A percentile compares a stretch with the other conserved stretches of the same genome.
These are phyloP conservation scores for Chirona hameri DNA, from an alignment of 2,888 invertebrate genomes.

Conservation along the genomic window DNA sequence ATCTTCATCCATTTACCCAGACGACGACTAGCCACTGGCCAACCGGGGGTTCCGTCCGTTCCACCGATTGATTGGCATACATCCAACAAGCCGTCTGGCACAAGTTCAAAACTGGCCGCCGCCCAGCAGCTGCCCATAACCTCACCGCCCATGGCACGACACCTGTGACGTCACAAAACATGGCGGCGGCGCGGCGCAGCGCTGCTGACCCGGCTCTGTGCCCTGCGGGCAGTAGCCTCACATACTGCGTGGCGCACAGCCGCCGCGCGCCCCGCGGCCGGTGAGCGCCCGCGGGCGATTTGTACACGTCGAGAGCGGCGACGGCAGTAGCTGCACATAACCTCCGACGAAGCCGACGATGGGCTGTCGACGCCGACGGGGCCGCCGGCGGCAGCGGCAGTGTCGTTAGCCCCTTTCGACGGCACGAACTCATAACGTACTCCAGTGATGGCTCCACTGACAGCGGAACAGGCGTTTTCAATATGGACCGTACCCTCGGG, in stretches of 20 bases:
- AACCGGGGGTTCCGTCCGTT: too few relatives aligned
- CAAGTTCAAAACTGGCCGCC: too few relatives aligned
- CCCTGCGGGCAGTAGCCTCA: background rate
- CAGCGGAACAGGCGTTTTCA: background rate
- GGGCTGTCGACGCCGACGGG: background rate
- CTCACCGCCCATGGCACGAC: background rate
- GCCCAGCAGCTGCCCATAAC: background rate
- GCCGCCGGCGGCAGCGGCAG: background rate
- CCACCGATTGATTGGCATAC: too few relatives aligned
- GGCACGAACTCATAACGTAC: background rate
- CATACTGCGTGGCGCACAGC: background rate
- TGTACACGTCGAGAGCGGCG: background rate
- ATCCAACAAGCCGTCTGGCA: too few relatives aligned
- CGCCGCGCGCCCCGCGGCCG: background rate
- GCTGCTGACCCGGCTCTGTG: background rate
- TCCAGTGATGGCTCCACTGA: background rate
- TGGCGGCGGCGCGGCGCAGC: background rate
- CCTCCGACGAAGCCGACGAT: background rate
- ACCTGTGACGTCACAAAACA: too few relatives aligned
- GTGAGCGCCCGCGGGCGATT: background rate
- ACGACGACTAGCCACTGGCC: too few relatives aligned
- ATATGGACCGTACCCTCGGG: background rate
- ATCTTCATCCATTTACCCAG: too few relatives aligned
- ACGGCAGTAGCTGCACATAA: conserved; percentile 8
- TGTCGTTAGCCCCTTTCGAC: background rate